Evolutionary conservation across 2,888 invertebrate genomes (phyloP), one percentile per base, ranked within the genome.

Genomic region (Trichogramma dendrolimi): DNA sequence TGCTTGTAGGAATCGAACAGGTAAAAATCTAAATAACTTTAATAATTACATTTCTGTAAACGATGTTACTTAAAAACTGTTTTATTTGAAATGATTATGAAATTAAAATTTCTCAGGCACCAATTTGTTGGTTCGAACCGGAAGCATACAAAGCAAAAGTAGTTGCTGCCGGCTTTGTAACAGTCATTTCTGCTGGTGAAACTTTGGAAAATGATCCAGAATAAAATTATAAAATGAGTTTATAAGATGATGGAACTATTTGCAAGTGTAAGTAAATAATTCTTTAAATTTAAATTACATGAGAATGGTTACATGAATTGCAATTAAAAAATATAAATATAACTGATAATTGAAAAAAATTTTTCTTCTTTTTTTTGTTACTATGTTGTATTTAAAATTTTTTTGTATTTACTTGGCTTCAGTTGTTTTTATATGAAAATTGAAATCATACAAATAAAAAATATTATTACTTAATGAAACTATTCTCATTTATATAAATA

Each of bases 91-190:
- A 47, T 8, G 40, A 6, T 8, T 50, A 40, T 41, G n/a, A 27
- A 11, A 4, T 40, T 42, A 14, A 46, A 47, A 64, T 59, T 69
- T 60, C 11, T 62, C 70, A 79, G 79, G 72, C 73, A 72, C 77
- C 79, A 76, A 78, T 79, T 77, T 75, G 75, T 75, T 78, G 77
- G 77, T 79, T 79, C 78, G 79, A 79, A 76, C 78, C 79, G 74
- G 79, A 78, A 68, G 70, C 75, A 59, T 77, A 79, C 70, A 77
- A 77, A 73, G 71, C 75, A 67, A 77, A 75, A 68, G 71, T 77
- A 70, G 77, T 75, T 67, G 73, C 77, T 52, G 74, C 75, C 67
- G 78, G 75, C 65, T 71, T 74, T 62, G 71, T 76, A 61, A 73
- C 74, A 62, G 72, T 79, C 67, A 71, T 78, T 63, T 71, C 77